Conservation (phyloP, 1,140 invertebrate species). For the Bombus confusus region DNA sequence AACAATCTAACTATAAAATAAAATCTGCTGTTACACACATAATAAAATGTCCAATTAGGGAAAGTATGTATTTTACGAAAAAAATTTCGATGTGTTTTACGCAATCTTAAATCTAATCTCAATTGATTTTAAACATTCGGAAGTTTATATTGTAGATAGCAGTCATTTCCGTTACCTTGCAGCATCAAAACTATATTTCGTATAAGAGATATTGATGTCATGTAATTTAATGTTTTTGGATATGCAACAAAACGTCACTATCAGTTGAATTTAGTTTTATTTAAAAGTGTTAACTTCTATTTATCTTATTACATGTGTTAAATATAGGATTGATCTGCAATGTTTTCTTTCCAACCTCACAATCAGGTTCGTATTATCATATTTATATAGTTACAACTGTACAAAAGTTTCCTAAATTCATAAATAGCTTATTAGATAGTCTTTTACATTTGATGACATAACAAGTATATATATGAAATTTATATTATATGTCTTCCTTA, state of each 20-base stretch:
- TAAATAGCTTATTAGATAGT: neutral
- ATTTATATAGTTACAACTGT: neutral
- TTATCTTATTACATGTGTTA: neutral
- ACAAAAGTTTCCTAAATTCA: conserved; percentile 6
- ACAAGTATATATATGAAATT: neutral
- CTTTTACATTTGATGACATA: neutral
- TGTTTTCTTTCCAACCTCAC: conserved; percentile 80
- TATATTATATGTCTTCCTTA: neutral
- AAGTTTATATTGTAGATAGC: conserved; percentile 22
- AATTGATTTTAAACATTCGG: conserved; percentile 48
- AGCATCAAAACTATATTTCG: conserved; percentile 30
- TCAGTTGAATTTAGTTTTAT: conserved; percentile 1
- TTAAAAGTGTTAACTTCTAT: conserved; percentile 29
- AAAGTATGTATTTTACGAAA: neutral
- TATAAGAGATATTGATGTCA: conserved; percentile 23
- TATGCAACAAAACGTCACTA: neutral
- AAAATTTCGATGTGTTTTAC: neutral
- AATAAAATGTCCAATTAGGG: conserved; percentile 20
- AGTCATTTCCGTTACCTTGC: conserved; percentile 47
- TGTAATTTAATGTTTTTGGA: conserved; percentile 40
- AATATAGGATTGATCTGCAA: conserved; percentile 55
- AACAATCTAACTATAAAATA: neutral
- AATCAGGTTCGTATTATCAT: conserved; percentile 76
- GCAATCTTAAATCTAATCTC: neutral
- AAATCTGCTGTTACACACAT: neutral